Conservation (phyloP, 2,888 invertebrate species). For the Drosophila rubida region DNA sequence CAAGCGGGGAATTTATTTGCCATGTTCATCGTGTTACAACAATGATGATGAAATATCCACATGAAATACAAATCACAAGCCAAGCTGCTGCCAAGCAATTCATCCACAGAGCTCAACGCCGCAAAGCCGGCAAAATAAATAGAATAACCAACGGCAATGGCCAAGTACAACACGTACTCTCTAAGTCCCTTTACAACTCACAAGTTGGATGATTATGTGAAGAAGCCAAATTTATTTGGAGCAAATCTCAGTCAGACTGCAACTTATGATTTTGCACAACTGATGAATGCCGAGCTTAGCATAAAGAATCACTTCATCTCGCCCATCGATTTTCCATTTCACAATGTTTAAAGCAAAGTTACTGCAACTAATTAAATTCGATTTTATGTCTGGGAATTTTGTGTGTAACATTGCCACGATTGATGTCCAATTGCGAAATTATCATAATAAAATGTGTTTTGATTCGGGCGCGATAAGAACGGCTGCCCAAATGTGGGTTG, state of each 20-base stretch:
- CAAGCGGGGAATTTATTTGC: slow-evolving; percentile 67
- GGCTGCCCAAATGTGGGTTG: slow-evolving; percentile 29
- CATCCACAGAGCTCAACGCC: slow-evolving; percentile 21
- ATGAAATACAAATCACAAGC: slow-evolving; percentile 16
- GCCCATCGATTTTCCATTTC: not conserved
- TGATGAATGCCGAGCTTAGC: not conserved
- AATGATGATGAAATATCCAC: slow-evolving; percentile 42
- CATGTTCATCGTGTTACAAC: slow-evolving; percentile 46
- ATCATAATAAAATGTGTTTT: slow-evolving; percentile 7
- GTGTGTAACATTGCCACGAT: not conserved
- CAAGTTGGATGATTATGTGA: slow-evolving; percentile 11
- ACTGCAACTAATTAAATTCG: not conserved
- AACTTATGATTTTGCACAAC: not conserved
- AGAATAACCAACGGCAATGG: slow-evolving; percentile 27
- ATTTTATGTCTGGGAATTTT: not conserved
- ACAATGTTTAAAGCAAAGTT: too few species aligned
- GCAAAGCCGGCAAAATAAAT: slow-evolving; percentile 13
- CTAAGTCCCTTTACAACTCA: slow-evolving; percentile 15
- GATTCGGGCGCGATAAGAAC: slow-evolving; percentile 18
- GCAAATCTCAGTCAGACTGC: not conserved
- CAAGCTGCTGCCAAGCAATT: slow-evolving; percentile 26
- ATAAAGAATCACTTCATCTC: not conserved
- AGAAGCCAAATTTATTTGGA: not conserved
- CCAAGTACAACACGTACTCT: not conserved
- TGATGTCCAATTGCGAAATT: not conserved